phyloP scores from a whole-genome alignment of 2,113 vertebrate species.

The Coreoperca whiteheadi region DNA sequence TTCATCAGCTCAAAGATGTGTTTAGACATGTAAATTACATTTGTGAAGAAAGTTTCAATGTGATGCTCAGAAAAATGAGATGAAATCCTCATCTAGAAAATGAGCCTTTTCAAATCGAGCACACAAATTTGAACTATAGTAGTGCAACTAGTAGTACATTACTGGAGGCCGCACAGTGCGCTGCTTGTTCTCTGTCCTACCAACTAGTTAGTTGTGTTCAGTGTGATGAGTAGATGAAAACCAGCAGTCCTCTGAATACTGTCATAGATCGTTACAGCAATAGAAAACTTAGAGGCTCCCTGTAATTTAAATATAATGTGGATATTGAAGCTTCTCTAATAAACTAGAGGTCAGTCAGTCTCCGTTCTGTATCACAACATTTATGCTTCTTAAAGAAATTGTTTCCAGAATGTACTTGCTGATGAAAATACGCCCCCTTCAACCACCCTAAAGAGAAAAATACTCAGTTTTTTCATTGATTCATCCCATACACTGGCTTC shows the following conservation, averaged over 20 bases:
- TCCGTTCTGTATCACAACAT: not conserved
- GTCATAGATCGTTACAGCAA: not conserved
- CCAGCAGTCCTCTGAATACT: not conserved
- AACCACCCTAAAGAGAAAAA: not conserved
- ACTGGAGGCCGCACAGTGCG: not conserved
- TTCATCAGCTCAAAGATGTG: not conserved
- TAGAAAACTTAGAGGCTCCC: not conserved
- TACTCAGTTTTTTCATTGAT: too few species aligned
- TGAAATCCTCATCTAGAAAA: not conserved
- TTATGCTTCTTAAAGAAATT: not conserved
- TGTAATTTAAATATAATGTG: not conserved
- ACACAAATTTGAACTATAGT: not conserved
- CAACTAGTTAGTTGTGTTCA: not conserved
- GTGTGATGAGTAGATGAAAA: not conserved
- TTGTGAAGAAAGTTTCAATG: not conserved
- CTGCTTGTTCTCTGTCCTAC: slow-evolving; percentile 9
- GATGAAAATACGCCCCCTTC: not conserved
- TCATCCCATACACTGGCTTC: not conserved
- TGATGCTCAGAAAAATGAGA: not conserved
- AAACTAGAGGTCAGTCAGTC: not conserved
- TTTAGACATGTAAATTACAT: not conserved
- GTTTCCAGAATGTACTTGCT: not conserved
- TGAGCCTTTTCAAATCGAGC: not conserved
- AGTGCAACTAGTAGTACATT: not conserved
- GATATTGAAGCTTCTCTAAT: not conserved